A percentile compares a stretch with the other conserved stretches of the same genome.
Conservation (phyloP, 2,888 invertebrate species). For the Octonoba sinensis region DNA sequence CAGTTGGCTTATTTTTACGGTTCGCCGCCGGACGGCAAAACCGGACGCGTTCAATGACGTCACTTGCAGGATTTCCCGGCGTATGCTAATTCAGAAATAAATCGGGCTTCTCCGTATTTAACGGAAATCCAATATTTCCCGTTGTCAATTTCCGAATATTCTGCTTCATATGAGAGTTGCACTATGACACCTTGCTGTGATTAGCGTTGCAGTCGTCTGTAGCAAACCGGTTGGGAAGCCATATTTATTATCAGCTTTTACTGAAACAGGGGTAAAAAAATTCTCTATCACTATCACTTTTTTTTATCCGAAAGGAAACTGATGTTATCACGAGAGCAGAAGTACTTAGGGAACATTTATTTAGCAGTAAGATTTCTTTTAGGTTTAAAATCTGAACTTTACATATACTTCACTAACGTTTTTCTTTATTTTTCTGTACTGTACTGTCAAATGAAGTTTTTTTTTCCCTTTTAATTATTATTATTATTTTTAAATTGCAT, state of each 20-base stretch:
- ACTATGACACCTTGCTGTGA: background rate
- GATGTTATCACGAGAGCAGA: too few relatives aligned
- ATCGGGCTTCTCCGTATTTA: conserved; percentile 39
- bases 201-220: background rate
- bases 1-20: conserved; percentile 10
- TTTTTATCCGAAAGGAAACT: too few relatives aligned
- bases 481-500: too few relatives aligned
- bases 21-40: background rate
- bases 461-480: too few relatives aligned
- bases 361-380: too few relatives aligned
- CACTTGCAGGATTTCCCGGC: conserved; percentile 40
- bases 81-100: conserved; percentile 46
- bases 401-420: too few relatives aligned
- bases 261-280: too few relatives aligned
- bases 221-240: conserved; percentile 14
- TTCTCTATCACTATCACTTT: too few relatives aligned
- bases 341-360: too few relatives aligned
- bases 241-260: background rate
- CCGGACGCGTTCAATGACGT: conserved; percentile 21
- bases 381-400: too few relatives aligned
- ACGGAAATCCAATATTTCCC: conserved; percentile 41
- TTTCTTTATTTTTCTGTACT: too few relatives aligned
- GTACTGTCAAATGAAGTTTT: too few relatives aligned
- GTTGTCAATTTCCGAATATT: background rate
- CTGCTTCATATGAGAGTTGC: background rate